Evolutionary conservation across 2,888 invertebrate genomes (phyloP), one percentile per base, ranked within the genome.

Genomic region (Atethmia centrago): DNA sequence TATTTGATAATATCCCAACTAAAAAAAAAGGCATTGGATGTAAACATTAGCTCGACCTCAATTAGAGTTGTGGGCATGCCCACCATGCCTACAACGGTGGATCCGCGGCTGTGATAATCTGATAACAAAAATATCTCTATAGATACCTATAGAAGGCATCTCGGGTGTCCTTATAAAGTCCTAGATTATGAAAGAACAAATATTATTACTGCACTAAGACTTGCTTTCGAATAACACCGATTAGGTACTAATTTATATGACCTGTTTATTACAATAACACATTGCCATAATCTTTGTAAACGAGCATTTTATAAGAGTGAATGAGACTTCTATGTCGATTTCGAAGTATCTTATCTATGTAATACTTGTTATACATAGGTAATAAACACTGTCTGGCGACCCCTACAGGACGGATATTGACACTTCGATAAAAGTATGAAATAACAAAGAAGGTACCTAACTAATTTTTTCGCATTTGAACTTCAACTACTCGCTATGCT

Each of bases 181-280:
- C 25, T 36, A 0, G 28, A 56, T 56, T 36, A 47, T n/a, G 5
- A 0, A n/a, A 47, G 21, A 1, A 40, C 28, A 71, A 70, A 70
- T 70, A 70, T 49, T 49, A 56, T 49, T 36, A 47, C 36, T 36
- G 36, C 7, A 71, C 10, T 42, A 19, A 10, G 10, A 25, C 12
- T 58, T 71, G 45, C 56, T 56, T 49, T 40, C 28, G 28, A 71
- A 58, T 12, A 71, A 58, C 40, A 40, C 14, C 2, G 56, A n/a
- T 70, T 70, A 25, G 8, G 5, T 19, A 28, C 2, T 9, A 8
- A 36, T 47, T 25, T 47, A 36, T 56, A 58, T 56, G 47, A 16
- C n/a, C 28, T 19, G 47, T 47, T 69, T 47, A 69, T 69, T 68
- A 21, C 55, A 31, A 31, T 36, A 55, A 21, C 21, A 36, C 40